Evolutionary conservation across 2,797 vertebrate species (phyloP), one percentile per base, ranked within the genome.

Genomic region (Botia kubotai): DNA sequence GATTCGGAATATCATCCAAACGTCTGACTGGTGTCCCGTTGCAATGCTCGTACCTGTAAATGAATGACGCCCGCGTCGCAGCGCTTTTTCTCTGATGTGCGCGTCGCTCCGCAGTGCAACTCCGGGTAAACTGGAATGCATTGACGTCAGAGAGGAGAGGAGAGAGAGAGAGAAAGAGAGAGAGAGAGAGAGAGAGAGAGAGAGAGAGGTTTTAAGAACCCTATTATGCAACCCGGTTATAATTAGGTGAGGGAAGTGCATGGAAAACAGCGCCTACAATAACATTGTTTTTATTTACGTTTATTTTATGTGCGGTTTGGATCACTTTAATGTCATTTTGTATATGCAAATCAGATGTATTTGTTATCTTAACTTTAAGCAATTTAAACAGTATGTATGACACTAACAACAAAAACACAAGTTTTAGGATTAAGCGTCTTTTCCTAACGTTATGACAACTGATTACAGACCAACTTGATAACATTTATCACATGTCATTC

Each of bases 91-190:
- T 65, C n/a, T 19, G 39, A n/a, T 52, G 82, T 74, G 76, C 39
- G 72, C 80, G 63, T 73, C 48, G 82, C 77, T 84, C 87, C 63
- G 87, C 85, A 81, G 82, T 86, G 80, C 66, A 3, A 3, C 33
- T 33, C 33, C 3, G 23, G 23, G 23, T 26, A 26, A 26, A 26
- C 23, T 26, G 23, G 23, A 26, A 26, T 26, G 23, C 23, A 26
- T 26, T 94, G 92, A 94, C 94, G 94, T 95, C 94, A 94, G 33
- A 5, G 33, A 33, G 33, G 4, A 4, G 4, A 29, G 4, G 33
- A 33, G 33, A 33, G 33, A 1, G 33, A 33, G 4, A 33, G 33
- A 33, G 10, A 48, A 11, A 48, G 10, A 11, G 46, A 48, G 46
- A 48, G 46, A 11, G 0, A 13, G 7, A 48, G 46, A 48, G 8